phyloP scores from a whole-genome alignment of 1,140 invertebrate genomes.

The Armadillidium nasatum region DNA sequence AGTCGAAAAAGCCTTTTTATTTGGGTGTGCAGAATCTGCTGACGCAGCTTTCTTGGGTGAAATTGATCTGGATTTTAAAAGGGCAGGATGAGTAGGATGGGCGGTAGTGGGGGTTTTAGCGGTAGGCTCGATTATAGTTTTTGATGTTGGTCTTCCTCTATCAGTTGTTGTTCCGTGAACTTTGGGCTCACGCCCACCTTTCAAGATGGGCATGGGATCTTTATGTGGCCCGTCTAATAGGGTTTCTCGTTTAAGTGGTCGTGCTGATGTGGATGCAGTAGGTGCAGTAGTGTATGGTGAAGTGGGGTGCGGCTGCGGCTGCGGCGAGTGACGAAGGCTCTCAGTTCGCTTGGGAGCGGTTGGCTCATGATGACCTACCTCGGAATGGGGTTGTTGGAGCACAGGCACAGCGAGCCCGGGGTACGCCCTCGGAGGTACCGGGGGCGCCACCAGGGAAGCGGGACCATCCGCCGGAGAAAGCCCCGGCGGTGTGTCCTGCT shows the following conservation, averaged over 20 bases:
- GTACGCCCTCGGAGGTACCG: conserved; percentile 36
- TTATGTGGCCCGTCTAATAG: not conserved
- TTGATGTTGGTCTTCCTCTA: not conserved
- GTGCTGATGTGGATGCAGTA: not conserved
- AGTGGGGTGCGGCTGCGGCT: not conserved
- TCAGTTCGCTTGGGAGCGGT: not conserved
- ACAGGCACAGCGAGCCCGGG: conserved; percentile 41
- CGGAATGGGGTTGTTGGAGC: conserved; percentile 30
- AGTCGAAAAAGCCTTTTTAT: conserved; percentile 36
- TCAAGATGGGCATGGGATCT: not conserved
- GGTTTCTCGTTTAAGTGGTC: conserved; percentile 28
- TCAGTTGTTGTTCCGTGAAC: not conserved
- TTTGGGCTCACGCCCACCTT: not conserved
- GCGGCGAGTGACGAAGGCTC: not conserved
- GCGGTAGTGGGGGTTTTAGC: conserved; percentile 31
- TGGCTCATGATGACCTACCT: conserved; percentile 39
- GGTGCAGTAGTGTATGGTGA: not conserved
- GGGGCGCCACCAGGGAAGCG: conserved; percentile 14
- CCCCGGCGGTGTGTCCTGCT: conserved; percentile 38
- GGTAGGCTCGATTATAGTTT: not conserved
- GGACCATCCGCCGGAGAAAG: conserved; percentile 33
- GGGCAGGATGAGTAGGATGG: no score
- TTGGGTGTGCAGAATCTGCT: conserved; percentile 27
- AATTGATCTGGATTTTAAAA: conserved; percentile 36
- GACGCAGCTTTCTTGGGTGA: conserved; percentile 37